A percentile compares a stretch with the other conserved stretches of the same genome.
Conservation (phyloP, 2,797 vertebrate species). For the Hoplostethus atlanticus region DNA sequence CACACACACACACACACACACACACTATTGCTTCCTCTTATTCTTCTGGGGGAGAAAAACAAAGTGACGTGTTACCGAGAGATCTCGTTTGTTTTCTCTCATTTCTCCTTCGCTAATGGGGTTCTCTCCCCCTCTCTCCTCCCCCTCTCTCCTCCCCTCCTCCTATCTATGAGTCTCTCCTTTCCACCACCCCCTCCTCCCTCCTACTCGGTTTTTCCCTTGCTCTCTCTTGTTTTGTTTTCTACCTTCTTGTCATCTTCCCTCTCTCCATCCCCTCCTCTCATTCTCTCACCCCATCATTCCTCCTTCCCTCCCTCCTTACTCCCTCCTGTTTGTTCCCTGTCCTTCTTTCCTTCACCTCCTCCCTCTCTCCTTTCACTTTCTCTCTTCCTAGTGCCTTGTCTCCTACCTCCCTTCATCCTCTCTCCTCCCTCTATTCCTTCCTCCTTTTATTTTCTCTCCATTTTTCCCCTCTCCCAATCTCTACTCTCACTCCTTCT, state of each 20-base stretch:
- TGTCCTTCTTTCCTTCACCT: conserved; percentile 24
- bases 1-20: conserved; percentile 37
- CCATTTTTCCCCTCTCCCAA: neutral
- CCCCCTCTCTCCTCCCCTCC: conserved; percentile 72
- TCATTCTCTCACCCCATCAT: neutral
- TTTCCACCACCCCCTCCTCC: no score
- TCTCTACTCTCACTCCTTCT: neutral
- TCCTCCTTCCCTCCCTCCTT: conserved; percentile 45
- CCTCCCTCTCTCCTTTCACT: conserved; percentile 2
- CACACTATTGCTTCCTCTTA: conserved; percentile 75
- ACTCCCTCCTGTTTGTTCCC: conserved; percentile 73
- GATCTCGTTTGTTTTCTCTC: conserved; percentile 70
- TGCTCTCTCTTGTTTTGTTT: no score
- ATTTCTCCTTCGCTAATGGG: conserved; percentile 75
- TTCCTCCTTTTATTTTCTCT: neutral
- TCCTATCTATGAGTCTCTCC: no score
- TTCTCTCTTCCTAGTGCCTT: no score
- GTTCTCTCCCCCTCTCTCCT: conserved; percentile 81
- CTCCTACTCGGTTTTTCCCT: no score
- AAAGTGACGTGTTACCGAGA: conserved; percentile 58
- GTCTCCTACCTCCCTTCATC: conserved; percentile 20
- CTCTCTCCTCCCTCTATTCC: conserved; percentile 4
- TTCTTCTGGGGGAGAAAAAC: conserved; percentile 69
- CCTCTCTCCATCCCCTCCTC: conserved; percentile 57
- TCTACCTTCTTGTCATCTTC: no score